Evolutionary conservation across 2,888 invertebrate species (phyloP).

Genomic region (Griposia aprilina): DNA sequence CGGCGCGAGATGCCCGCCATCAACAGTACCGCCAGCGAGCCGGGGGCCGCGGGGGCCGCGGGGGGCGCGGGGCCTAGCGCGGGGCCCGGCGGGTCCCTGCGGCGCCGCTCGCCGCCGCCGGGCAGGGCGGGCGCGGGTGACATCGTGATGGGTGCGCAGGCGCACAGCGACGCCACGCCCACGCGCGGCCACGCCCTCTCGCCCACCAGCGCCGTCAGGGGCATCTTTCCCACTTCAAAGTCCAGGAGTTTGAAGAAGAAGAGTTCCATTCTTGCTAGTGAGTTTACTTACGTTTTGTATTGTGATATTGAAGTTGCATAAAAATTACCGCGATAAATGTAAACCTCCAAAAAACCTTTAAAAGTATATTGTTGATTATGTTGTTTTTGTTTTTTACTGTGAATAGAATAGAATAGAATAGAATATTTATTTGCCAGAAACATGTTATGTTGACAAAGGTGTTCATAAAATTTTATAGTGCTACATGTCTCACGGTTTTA

Average conservation of each 20-base stretch:
- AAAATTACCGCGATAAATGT: too few species aligned
- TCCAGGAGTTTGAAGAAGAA: constrained; percentile 93
- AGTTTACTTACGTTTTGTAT: constrained; percentile 60
- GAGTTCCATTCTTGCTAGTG: constrained; percentile 93
- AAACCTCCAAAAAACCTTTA: too few species aligned
- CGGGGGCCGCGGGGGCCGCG: constrained; percentile 26
- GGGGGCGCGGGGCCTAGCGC: not conserved
- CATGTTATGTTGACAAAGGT: too few species aligned
- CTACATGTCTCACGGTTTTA: too few species aligned
- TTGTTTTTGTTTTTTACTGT: too few species aligned
- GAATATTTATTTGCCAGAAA: too few species aligned
- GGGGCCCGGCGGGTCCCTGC: constrained; percentile 24
- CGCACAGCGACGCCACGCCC: constrained; percentile 39
- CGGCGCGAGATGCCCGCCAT: constrained; percentile 79
- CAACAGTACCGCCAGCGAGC: constrained; percentile 75
- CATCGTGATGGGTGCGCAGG: constrained; percentile 60
- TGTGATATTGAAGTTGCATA: not conserved
- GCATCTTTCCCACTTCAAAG: constrained; percentile 91
- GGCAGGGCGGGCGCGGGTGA: constrained; percentile 28
- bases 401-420: too few species aligned
- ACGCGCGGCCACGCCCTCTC: constrained; percentile 74
- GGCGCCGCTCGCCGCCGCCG: constrained; percentile 35
- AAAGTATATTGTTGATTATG: not conserved
- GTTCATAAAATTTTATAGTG: too few species aligned
- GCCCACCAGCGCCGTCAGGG: constrained; percentile 88